Base-by-base conservation (phyloP, 2,888 invertebrate species). In the Eilema sororculum region DNA sequence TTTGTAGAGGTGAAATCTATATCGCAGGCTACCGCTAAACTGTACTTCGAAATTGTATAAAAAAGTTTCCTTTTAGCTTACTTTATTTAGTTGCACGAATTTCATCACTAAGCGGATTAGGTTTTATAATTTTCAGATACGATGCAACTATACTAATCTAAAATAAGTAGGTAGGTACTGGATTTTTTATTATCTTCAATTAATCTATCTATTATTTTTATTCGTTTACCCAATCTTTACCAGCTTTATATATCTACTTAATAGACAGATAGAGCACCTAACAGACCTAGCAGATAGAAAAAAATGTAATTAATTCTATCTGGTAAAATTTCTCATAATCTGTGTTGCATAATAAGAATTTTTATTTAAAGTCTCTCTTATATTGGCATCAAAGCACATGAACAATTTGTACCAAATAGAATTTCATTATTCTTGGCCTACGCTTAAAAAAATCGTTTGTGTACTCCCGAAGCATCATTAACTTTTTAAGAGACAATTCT, bases 1-100 rank as follows among this genome's bases (percentile, higher is more conserved):
- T 87, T 88, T 84, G 73, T 84, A 75, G 78, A 78, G 78, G 81
- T 84, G 83, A 85, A 87, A 86, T 82, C 80, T 77, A 76, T 72
- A 67, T 79, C 76, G 76, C 79, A 77, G 64, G 68, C 71, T 74
- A 74, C 69, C 65, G 67, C 70, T 70, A 69, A 73, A 80, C 46
- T 68, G 66, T 68, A 59, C 25, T 68, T 71, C 12, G 25, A 20
- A 22, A 22, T 22, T 16, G 13, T 8, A 37, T 20, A 24, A 52
- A 60, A 60, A 60, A 25, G 25, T 59, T 58, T 70, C 70, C 62
- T 70, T 24, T 24, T 33, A 25, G 30, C 52, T 22, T 12, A n/a
- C 30, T 12, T 64, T 8, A n/a, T n/a, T n/a, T 52, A 52, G 52
- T 52, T 16, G 52, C 9, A 52, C 52, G 52, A 52, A 52, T n/a